Evolutionary conservation across 2,797 vertebrate genomes (phyloP), one percentile per base, ranked within the genome.

Genomic region (Sebastes steindachneri): DNA sequence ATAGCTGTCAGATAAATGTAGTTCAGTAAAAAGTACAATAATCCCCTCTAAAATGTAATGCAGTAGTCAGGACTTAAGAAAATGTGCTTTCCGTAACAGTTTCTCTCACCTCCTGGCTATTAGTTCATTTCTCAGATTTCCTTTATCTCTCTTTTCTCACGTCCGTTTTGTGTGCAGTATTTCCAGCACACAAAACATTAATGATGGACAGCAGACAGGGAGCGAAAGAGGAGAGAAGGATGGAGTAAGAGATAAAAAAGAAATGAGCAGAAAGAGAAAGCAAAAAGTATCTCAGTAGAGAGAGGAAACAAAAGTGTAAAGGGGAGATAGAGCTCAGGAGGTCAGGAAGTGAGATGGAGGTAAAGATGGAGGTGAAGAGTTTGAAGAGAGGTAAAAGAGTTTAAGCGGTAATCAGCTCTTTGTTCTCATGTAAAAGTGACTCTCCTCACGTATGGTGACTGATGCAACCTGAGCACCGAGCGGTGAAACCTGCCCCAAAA

Each of bases 391-490:
- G 35, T 28, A 45, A 51, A 58, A 33, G 63, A 54, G 37, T 76
- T 75, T 14, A 51, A 75, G 55, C 33, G 55, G 65, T 8, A 80
- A 69, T 68, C 10, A 41, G 31, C 35, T 69, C 51, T 84, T 65
- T 82, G 28, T 77, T 72, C 54, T 68, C 58, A 69, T 60, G 31
- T 66, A 64, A 33, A 73, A 59, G 31, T 57, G 15, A 55, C 12
- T 71, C 54, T 77, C 48, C 51, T 66, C 54, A 55, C 7, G 14
- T 35, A 59, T 7, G 9, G 8, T 66, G 75, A 80, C 48, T 78
- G 83, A 86, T 82, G 78, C 66, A 83, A 87, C 48, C 35, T 55
- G 78, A 10, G 17, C 53, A 58, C 35, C 1, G 2, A 75, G 67
- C 0, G 3, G 28, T 77, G 77, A 85, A 83, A 87, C 67, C 58